Percentiles rank a stretch among this genome's conserved stretches.
phyloP scores from a whole-genome alignment of 2,888 invertebrate species.

The Chloroclysta siterata region DNA sequence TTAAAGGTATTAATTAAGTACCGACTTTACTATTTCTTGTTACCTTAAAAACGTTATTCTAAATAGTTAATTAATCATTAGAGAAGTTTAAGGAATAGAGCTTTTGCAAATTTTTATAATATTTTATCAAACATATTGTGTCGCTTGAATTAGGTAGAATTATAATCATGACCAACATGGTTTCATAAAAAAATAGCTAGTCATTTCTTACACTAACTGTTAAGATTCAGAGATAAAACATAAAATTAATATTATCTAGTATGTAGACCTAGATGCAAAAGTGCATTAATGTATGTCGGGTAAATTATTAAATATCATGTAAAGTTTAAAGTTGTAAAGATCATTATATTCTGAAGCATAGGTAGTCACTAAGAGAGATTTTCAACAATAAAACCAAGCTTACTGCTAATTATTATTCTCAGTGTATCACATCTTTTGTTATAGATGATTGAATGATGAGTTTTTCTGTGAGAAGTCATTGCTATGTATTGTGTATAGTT shows the following conservation, averaged over 20 bases:
- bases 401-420: constrained; percentile 27
- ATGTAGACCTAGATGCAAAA: constrained; percentile 13
- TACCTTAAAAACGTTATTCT: constrained; percentile 12
- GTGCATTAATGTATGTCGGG: constrained; percentile 6
- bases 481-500: constrained; percentile 52
- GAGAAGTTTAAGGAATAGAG: constrained; percentile 16
- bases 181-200: constrained; percentile 25
- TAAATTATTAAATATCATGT: constrained; percentile 9
- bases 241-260: constrained; percentile 10
- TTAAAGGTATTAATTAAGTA: constrained; percentile 5
- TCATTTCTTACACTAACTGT: constrained; percentile 28
- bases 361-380: constrained; percentile 23
- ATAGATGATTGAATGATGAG: constrained; percentile 38
- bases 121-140: constrained; percentile 13
- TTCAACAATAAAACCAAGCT: constrained; percentile 23
- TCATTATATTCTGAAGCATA: constrained; percentile 16
- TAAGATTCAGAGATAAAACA: constrained; percentile 22
- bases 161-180: constrained; percentile 11
- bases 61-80: constrained; percentile 17
- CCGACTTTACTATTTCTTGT: constrained; percentile 2
- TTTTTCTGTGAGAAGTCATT: constrained; percentile 53
- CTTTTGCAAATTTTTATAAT: constrained; percentile 20
- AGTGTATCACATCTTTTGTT: constrained; percentile 34
- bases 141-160: constrained; percentile 25
- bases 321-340: constrained; percentile 16